phyloP scores from a whole-genome alignment of 1,140 invertebrate species.

The Zaprionus kolodkinae region DNA sequence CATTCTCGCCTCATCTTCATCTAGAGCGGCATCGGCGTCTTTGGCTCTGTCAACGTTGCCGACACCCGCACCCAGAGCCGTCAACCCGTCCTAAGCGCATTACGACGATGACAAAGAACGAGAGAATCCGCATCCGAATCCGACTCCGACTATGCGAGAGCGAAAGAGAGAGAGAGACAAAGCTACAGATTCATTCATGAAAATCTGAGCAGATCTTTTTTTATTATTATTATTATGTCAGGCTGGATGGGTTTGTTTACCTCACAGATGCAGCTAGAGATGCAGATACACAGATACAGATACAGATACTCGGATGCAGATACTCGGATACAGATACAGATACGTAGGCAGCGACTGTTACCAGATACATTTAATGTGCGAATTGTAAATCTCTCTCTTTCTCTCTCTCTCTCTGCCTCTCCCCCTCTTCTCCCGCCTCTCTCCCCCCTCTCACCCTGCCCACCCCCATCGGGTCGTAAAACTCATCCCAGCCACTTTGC shows the following conservation, averaged over 20 bases:
- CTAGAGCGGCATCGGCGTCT: background rate
- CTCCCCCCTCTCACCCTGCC: background rate
- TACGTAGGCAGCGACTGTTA: slow-evolving; percentile 19
- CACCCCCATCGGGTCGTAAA: slow-evolving; percentile 19
- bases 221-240: slow-evolving; percentile 36
- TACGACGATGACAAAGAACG: slow-evolving; percentile 36
- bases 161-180: background rate
- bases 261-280: slow-evolving; percentile 26
- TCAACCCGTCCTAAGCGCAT: slow-evolving; percentile 62
- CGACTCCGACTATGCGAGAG: slow-evolving; percentile 7
- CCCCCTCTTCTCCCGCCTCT: background rate
- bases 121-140: slow-evolving; percentile 6
- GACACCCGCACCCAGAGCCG: slow-evolving; percentile 34
- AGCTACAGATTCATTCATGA: slow-evolving; percentile 47
- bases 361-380: slow-evolving; percentile 33
- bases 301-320: background rate
- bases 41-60: slow-evolving; percentile 24
- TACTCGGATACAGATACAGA: slow-evolving; percentile 5
- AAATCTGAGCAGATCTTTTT: slow-evolving; percentile 45
- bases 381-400: slow-evolving; percentile 2
- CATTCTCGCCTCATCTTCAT: background rate
- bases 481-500: slow-evolving; percentile 43
- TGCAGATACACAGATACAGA: slow-evolving; percentile 20
- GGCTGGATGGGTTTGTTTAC: slow-evolving; percentile 51
- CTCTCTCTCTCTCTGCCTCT: background rate